phyloP scores from a whole-genome alignment of 1,140 invertebrate species.

The Euura lappo region DNA sequence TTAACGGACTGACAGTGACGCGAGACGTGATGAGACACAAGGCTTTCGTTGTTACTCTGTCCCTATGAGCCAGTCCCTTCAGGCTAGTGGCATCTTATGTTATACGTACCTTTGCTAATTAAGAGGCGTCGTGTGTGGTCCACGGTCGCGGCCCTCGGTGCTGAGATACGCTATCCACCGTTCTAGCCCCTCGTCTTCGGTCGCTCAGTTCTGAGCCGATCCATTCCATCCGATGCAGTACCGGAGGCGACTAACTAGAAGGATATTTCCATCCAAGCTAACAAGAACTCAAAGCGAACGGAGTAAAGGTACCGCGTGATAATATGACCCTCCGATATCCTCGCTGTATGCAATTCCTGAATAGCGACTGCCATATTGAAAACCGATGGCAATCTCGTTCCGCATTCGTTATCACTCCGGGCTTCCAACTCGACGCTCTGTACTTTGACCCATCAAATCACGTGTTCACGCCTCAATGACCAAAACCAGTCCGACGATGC shows the following conservation, averaged over 20 bases:
- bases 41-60: neutral
- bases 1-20: neutral
- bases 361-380: neutral
- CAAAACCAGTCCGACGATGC: neutral
- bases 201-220: neutral
- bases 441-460: neutral
- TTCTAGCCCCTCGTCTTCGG: conserved; percentile 21
- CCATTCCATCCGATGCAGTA: neutral
- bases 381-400: conserved; percentile 23
- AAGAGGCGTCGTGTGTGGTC: conserved; percentile 54
- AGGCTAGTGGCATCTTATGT: neutral
- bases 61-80: neutral
- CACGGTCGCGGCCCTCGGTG: conserved; percentile 13
- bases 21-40: neutral
- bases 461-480: neutral
- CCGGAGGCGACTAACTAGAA: conserved; percentile 31
- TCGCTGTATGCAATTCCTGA: neutral
- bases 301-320: neutral
- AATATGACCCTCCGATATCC: neutral
- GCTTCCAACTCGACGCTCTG: conserved; percentile 11
- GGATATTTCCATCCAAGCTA: conserved; percentile 21
- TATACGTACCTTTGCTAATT: conserved; percentile 51
- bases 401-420: conserved; percentile 1
- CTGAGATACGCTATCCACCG: conserved; percentile 29
- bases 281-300: conserved; percentile 28